These are phyloP conservation scores for Sturmia bella DNA, from an alignment of 2,888 invertebrate species.

Conservation along the genomic window DNA sequence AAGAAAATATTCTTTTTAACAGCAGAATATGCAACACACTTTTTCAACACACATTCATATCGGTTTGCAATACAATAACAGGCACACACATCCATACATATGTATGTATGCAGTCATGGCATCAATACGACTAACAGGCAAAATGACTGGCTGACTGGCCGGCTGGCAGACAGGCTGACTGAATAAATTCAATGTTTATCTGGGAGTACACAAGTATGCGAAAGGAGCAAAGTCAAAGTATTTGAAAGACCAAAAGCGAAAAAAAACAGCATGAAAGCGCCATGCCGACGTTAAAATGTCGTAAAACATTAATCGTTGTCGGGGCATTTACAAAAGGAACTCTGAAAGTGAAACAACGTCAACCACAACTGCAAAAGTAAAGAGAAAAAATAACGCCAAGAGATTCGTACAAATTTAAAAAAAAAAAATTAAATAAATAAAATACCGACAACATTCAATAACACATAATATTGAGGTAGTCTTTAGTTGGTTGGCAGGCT, in stretches of 20 bases:
- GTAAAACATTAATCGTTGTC: slow-evolving; percentile 69
- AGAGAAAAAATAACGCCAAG: slow-evolving; percentile 7
- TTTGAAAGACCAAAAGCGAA: slow-evolving; percentile 36
- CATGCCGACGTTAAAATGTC: slow-evolving; percentile 70
- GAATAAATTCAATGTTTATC: slow-evolving; percentile 39
- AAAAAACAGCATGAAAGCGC: slow-evolving; percentile 66
- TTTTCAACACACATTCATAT: slow-evolving; percentile 23
- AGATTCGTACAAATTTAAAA: slow-evolving; percentile 21
- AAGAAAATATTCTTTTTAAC: too few relatives aligned
- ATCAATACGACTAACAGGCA: slow-evolving; percentile 12
- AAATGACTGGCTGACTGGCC: not conserved
- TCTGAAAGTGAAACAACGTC: slow-evolving; percentile 34
- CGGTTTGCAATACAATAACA: slow-evolving; percentile 18
- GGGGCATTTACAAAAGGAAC: slow-evolving; percentile 60
- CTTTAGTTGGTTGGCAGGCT: slow-evolving; percentile 13
- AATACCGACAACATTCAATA: slow-evolving; percentile 58
- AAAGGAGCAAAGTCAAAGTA: slow-evolving; percentile 38
- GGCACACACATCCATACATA: too few relatives aligned
- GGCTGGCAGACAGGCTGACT: slow-evolving; percentile 10
- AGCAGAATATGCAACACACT: too few relatives aligned
- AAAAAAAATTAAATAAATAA: slow-evolving; percentile 40
- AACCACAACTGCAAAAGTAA: slow-evolving; percentile 9
- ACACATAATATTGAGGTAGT: slow-evolving; percentile 62
- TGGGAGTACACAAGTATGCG: slow-evolving; percentile 10
- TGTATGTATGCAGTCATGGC: slow-evolving; percentile 5